Base-by-base conservation (phyloP, 2,888 invertebrate genomes). In the Litoditis marina region DNA sequence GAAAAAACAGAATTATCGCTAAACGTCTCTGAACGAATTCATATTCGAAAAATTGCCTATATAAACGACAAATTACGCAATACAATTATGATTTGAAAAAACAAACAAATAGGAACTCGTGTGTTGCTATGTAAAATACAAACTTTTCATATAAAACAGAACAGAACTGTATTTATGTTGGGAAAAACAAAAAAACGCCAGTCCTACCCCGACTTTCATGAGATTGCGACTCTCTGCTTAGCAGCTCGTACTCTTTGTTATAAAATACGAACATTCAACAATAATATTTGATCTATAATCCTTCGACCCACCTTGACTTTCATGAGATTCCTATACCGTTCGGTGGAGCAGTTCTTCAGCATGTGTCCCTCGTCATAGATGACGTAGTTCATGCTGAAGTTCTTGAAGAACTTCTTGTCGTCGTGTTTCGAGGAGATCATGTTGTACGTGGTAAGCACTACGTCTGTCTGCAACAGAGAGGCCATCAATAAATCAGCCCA, bases 341-440 rank as follows among this genome's bases (percentile, higher is more conserved):
- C 89, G 0, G 94, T 92, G 59, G 90, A 89, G 93, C 95, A 95
- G 83, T 95, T 96, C 84, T 96, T 96, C 36, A 96, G 86, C 93
- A 95, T 94, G 83, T 96, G 95, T 0, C 76, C 79, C 57, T 96
- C 96, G 84, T 96, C 96, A 83, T 94, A 94, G 27, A 96, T 87
- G 0, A 94, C 92, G 83, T 94, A 95, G 83, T 93, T 90, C 84
- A 94, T 88, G 50, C 64, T 65, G 49, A 71, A 73, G 60, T 73
- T 90, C 39, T 93, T 90, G 63, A 93, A 89, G 83, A 95, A 91
- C 87, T 91, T 89, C 83, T 92, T 90, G 63, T 92, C 90, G 80
- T 94, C 94, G 0, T 91, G 89, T 67, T 90, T 90, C 69, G 91
- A 92, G 75, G 89, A 88, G 28, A 92, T 89, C 87, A 92, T 89